Conservation (phyloP, 1,140 invertebrate genomes). For the Heliconius eleuchia region DNA sequence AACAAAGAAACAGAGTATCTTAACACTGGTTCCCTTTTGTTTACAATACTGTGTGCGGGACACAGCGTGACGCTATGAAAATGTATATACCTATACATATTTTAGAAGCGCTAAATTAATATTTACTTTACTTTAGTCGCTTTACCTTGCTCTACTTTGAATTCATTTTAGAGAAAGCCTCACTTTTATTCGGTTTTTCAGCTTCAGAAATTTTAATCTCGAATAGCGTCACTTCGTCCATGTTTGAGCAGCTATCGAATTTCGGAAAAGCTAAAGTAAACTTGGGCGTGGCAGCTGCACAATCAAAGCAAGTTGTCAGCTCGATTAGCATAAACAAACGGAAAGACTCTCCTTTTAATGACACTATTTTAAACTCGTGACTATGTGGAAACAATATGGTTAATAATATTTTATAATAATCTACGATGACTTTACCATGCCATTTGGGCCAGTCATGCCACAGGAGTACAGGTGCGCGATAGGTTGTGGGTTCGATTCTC, state of each 20-base stretch:
- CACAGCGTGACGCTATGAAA: not conserved
- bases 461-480: too few species aligned
- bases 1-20: too few species aligned
- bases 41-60: too few species aligned
- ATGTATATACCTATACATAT: not conserved
- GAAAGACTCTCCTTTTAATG: conserved; percentile 72
- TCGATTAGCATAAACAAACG: conserved; percentile 78
- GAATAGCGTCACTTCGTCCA: conserved; percentile 29
- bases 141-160: not conserved
- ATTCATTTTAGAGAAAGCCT: not conserved
- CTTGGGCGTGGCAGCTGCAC: conserved; percentile 50
- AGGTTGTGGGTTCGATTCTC: too few species aligned
- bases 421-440: too few species aligned
- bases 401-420: not conserved
- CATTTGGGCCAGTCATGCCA: too few species aligned
- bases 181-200: conserved; percentile 11
- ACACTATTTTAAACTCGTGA: conserved; percentile 58
- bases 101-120: not conserved
- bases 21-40: too few species aligned
- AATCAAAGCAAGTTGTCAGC: conserved; percentile 77
- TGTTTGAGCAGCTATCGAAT: conserved; percentile 56
- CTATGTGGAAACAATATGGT: conserved; percentile 25
- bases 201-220: conserved; percentile 15
- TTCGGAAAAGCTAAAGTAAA: conserved; percentile 69
- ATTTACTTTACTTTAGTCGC: not conserved